Base-by-base conservation (phyloP, 2,113 vertebrate species). In the Macquaria ambigua region DNA sequence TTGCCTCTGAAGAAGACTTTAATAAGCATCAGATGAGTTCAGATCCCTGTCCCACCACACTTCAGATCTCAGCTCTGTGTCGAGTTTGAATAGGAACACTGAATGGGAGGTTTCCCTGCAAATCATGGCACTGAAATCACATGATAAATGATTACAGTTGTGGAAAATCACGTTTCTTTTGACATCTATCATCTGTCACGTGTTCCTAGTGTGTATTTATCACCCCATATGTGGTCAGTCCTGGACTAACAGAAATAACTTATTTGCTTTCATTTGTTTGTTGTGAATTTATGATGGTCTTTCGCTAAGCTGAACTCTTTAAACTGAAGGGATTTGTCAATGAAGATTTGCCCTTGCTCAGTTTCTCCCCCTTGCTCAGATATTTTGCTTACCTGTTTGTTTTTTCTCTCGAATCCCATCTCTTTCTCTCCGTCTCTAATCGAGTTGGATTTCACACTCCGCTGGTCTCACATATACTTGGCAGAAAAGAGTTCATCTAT, bases 361-460 rank as follows among this genome's bases (percentile, higher is more conserved):
- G 15, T 72, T 23, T 25, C 39, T 48, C 56, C 31, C 69, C 18
- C 14, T 62, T 34, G 39, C 31, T 64, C 72, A 31, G 31, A 78
- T 71, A 41, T 77, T 63, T 46, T 85, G 66, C 66, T 85, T 72
- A 69, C 63, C 82, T 83, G 41, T 85, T 83, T 78, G 20, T 85
- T 81, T 87, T 79, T 21, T 52, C n/a, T 52, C n/a, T 72, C 34
- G 0, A 41, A 58, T 67, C 69, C 55, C 52, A 55, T 90, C 82
- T 80, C 39, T 39, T 74, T 25, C 81, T 64, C 73, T 76, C 63
- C 23, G 23, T 79, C 61, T 73, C 74, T 93, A 85, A 92, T 90
- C 73, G 37, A 90, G 90, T 74, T 61, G 79, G 83, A 85, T 92
- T 92, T 94, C 82, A 89, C 86, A 79, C 84, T 59, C 62, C 43